Base-by-base conservation (phyloP, 2,888 invertebrate species). In the Parascotia fuliginaria region DNA sequence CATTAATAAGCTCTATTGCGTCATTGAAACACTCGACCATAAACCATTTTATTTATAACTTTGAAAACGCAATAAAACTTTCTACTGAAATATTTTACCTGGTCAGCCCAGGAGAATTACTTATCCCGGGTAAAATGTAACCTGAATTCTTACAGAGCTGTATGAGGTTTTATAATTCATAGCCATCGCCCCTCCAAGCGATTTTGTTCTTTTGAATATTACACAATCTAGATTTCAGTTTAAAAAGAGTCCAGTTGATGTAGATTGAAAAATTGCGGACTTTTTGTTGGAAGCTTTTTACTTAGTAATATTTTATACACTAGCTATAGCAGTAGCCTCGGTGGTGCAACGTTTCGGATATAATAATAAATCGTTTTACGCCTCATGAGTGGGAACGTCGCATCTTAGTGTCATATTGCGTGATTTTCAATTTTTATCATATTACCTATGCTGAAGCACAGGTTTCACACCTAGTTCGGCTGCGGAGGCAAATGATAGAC, bases 161-260 rank as follows among this genome's bases (percentile, higher is more conserved):
- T 45, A 55, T 40, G 34, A 55, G 52, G 14, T 48, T 49, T 60
- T 31, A 60, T 63, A 57, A 57, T 60, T 63, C 50, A 60, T 38
- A 37, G 32, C 37, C 32, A 47, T 12, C 31, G 47, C 11, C 15
- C 32, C 48, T 42, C 37, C 15, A 12, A 27, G 13, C 37, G 38
- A 42, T 48, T 48, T 40, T 46, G 40, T 40, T 46, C 34, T 34
- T 14, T 33, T 33, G 33, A 46, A 46, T 39, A 45, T 33, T 33
- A 28, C 27, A 39, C 22, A 39, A 28, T 46, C 9, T 24, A 28
- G 27, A 27, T 16, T 5, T 19, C 16, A 13, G 12, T 12, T 49
- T 49, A 44, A 52, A n/a, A 48, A 29, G 13, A 37, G 31, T 32
- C 13, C 12, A 11, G 11, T 13, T 19, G 41, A 32, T 32, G 22